A percentile compares a stretch with the other conserved stretches of the same genome.
Evolutionary conservation across 2,888 invertebrate species (phyloP).

Genomic region (Chaetoderma sp.): DNA sequence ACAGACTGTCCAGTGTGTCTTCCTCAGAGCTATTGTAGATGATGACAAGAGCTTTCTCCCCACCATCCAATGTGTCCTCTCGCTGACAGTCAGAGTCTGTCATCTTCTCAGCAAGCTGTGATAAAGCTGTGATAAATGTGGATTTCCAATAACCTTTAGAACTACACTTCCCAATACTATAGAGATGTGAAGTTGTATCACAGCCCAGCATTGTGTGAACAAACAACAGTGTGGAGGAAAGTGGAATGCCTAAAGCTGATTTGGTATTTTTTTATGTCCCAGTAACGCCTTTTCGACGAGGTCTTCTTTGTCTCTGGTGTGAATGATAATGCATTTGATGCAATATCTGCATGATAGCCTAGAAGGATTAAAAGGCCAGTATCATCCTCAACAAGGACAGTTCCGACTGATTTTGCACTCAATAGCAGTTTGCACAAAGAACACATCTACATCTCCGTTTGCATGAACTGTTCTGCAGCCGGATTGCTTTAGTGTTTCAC

Average conservation of each 20-base stretch:
- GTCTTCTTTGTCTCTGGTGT: conserved; percentile 18
- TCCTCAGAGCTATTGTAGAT: conserved; percentile 22
- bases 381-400: conserved; percentile 46
- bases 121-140: too few species aligned
- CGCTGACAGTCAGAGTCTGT: too few species aligned
- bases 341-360: conserved; percentile 26
- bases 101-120: too few species aligned
- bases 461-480: conserved; percentile 33
- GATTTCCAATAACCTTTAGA: too few species aligned
- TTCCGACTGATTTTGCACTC: conserved; percentile 16
- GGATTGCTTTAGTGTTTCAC: conserved; percentile 15
- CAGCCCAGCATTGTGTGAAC: conserved; percentile 41
- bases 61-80: too few species aligned
- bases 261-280: conserved; percentile 34
- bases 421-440: conserved; percentile 41
- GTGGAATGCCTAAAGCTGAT: conserved; percentile 20
- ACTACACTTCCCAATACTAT: conserved; percentile 34
- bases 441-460: conserved; percentile 41
- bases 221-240: conserved; percentile 25
- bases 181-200: conserved; percentile 39
- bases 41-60: conserved; percentile 16
- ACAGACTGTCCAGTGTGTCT: conserved; percentile 24
- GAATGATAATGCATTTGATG: conserved; percentile 27
- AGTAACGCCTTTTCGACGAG: conserved; percentile 18
- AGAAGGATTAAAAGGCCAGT: conserved; percentile 48